phyloP scores from a whole-genome alignment of 2,888 invertebrate species.

The Dynastes tityus region DNA sequence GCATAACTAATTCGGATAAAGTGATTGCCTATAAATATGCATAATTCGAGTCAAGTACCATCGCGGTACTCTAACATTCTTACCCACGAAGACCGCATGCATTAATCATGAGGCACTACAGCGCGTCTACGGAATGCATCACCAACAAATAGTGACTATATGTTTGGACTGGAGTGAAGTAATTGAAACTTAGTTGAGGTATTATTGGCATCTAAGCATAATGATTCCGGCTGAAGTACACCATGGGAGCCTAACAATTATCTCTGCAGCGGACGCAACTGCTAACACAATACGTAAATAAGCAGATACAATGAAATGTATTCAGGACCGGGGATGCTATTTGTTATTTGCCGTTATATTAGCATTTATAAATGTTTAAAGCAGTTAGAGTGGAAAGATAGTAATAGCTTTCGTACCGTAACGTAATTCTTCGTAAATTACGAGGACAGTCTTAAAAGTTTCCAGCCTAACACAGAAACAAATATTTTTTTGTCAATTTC shows the following conservation, averaged over 20 bases:
- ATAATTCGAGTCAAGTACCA: slow-evolving; percentile 4
- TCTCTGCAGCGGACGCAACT: not conserved
- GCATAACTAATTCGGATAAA: not conserved
- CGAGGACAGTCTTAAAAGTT: too few species aligned
- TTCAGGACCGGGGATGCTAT: not conserved
- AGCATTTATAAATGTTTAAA: slow-evolving; percentile 22
- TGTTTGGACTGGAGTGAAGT: slow-evolving; percentile 21
- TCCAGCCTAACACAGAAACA: too few species aligned
- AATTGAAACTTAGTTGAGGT: slow-evolving; percentile 32
- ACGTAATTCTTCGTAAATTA: not conserved
- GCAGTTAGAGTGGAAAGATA: slow-evolving; percentile 5
- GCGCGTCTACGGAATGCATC: not conserved
- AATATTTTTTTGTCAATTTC: too few species aligned
- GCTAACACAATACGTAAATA: not conserved
- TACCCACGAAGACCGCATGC: not conserved
- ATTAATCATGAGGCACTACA: slow-evolving; percentile 7
- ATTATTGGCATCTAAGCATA: slow-evolving; percentile 13
- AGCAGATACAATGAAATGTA: not conserved
- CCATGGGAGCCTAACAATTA: slow-evolving; percentile 27
- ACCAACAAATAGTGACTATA: not conserved
- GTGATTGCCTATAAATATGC: slow-evolving; percentile 8
- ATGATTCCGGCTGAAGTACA: slow-evolving; percentile 19
- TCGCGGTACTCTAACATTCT: not conserved
- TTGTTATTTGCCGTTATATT: not conserved
- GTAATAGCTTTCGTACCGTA: not conserved